A percentile compares a stretch with the other conserved stretches of the same genome.
phyloP scores from a whole-genome alignment of 2,113 vertebrate genomes.

The Varanus salvator region DNA sequence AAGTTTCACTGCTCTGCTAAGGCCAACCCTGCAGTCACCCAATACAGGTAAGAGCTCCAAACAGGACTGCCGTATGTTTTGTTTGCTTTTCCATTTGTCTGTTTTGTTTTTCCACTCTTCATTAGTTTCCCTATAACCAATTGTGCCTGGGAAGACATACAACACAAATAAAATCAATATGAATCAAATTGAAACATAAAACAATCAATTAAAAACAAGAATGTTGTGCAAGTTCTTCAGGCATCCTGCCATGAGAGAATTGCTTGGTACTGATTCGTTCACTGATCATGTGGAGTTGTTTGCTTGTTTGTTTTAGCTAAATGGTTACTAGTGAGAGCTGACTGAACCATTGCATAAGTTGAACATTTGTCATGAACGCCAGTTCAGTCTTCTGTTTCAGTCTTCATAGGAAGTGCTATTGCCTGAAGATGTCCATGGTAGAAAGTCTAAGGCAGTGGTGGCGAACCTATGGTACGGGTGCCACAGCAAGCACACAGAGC shows the following conservation, averaged over 20 bases:
- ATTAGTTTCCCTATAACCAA: background rate
- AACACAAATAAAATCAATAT: too few relatives aligned
- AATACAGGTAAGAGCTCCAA: conserved; percentile 87
- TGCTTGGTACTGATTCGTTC: rapidly evolving
- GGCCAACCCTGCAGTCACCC: conserved; percentile 95
- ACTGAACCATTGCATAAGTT: background rate
- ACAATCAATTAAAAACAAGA: too few relatives aligned
- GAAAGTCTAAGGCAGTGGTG: background rate
- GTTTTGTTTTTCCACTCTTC: background rate
- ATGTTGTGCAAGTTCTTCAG: rapidly evolving
- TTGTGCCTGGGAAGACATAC: too few relatives aligned
- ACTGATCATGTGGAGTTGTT: rapidly evolving
- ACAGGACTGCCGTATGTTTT: rapidly evolving
- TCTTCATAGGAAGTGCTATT: background rate
- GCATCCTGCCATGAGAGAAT: background rate
- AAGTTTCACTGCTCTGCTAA: conserved; percentile 96
- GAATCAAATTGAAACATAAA: too few relatives aligned
- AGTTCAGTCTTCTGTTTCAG: background rate
- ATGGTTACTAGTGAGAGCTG: background rate
- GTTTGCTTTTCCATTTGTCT: background rate
- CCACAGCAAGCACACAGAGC: too few relatives aligned
- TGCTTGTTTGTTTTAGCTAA: background rate
- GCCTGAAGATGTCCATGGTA: too few relatives aligned
- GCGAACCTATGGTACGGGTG: too few relatives aligned
- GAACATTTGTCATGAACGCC: background rate